phyloP scores from a whole-genome alignment of 2,888 invertebrate genomes.

The Ichneumoninae sp. region DNA sequence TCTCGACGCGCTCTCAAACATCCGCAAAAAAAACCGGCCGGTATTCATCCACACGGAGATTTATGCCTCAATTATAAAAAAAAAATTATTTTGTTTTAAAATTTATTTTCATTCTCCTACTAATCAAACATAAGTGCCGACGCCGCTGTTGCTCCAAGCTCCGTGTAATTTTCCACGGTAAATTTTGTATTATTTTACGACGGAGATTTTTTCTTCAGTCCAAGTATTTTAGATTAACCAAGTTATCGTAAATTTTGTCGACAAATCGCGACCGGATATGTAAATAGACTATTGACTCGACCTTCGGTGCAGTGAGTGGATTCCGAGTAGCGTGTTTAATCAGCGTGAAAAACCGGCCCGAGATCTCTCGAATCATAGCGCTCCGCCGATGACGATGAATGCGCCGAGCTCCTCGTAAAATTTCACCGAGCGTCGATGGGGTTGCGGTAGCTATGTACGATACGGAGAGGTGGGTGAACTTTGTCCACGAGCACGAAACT shows the following conservation, averaged over 20 bases:
- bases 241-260: constrained; percentile 33
- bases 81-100: no score
- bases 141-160: constrained; percentile 28
- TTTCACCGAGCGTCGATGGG: background rate
- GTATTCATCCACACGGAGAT: constrained; percentile 39
- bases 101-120: constrained; percentile 48
- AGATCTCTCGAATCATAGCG: constrained; percentile 15
- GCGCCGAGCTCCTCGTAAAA: constrained; percentile 20
- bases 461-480: constrained; percentile 46
- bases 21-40: constrained; percentile 34
- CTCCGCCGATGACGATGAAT: constrained; percentile 4
- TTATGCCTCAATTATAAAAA: constrained; percentile 46
- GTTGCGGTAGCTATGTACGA: background rate
- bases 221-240: constrained; percentile 9
- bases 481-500: constrained; percentile 25
- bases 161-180: constrained; percentile 9
- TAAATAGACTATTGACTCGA: background rate
- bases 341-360: constrained; percentile 5
- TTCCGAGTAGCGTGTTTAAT: constrained; percentile 24
- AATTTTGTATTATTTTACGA: constrained; percentile 45
- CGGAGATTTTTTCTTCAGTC: constrained; percentile 1
- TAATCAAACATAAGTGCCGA: constrained; percentile 51
- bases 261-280: background rate
- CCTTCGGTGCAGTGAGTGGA: constrained; percentile 14
- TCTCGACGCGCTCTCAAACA: constrained; percentile 10